Base-by-base conservation (phyloP, 2,888 invertebrate genomes). In the Drosophila fungiperda region DNA sequence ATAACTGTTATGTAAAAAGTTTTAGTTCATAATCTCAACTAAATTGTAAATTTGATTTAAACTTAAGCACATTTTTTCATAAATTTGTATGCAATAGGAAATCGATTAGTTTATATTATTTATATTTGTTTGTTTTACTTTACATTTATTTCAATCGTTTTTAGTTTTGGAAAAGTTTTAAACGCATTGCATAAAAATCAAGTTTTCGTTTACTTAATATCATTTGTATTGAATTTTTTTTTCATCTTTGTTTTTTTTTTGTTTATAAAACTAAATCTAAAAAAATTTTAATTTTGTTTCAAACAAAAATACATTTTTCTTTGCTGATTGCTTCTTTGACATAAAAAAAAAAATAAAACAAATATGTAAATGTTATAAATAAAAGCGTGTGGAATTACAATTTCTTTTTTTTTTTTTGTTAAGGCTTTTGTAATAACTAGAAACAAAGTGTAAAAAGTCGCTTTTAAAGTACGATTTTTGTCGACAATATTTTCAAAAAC, bases 41-140 rank as follows among this genome's bases (percentile, higher is more conserved):
- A 79, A 85, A 87, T 89, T 82, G 90, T 89, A 85, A 85, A 85
- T 89, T 85, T 85, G 74, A 87, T 89, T 89, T 89, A 85, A 84
- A 85, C 90, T 89, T 89, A 84, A 87, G 84, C 90, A 89, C 88
- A 84, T 79, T 78, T 80, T 83, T 83, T 71, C 77, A 71, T 83
- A 83, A 79, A 81, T 84, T 87, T 89, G 82, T 89, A 83, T 86
- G 89, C 65, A 79, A 80, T 83, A 86, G 87, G 87, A 84, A 89
- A 83, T 89, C 65, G 80, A 86, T 83, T 83, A 64, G 67, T 73
- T 74, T 20, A 61, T 35, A 42, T 54, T 59, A 54, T 66, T 52
- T 36, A 32, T 54, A 52, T 50, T 49, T 49, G 23, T 52, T 54
- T 45, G 26, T 50, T 40, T 54, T 23, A 32, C 7, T 33, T 60